A percentile compares a stretch with the other conserved stretches of the same genome.
Conservation (phyloP, 2,888 invertebrate species). For the Temnothorax ravouxi region DNA sequence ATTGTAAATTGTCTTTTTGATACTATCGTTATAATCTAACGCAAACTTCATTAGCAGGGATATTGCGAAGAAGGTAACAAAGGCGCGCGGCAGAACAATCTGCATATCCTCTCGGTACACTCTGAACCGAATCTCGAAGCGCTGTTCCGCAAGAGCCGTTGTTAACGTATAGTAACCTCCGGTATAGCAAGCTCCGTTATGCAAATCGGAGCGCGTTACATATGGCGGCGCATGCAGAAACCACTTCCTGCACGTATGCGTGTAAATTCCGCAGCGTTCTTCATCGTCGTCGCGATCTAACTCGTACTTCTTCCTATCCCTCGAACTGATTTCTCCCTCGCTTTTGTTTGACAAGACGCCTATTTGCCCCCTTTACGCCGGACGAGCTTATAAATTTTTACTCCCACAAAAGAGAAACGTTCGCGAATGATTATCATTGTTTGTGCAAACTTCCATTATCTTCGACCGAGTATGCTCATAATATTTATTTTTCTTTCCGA, state of each 20-base stretch:
- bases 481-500: constrained; percentile 18
- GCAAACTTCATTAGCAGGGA: constrained; percentile 17
- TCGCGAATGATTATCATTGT: constrained; percentile 12
- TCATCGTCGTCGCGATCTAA: constrained; percentile 41
- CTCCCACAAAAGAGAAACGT: not conserved
- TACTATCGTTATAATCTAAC: constrained; percentile 20
- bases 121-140: constrained; percentile 28
- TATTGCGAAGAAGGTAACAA: constrained; percentile 29
- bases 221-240: constrained; percentile 32
- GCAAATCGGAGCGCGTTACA: constrained; percentile 50
- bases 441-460: constrained; percentile 35
- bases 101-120: constrained; percentile 26
- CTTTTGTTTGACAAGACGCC: not conserved
- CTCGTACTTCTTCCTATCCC: not conserved
- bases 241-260: constrained; percentile 45
- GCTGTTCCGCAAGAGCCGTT: constrained; percentile 43
- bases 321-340: not conserved
- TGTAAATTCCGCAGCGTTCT: constrained; percentile 26
- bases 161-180: constrained; percentile 40
- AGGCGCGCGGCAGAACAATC: constrained; percentile 21
- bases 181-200: constrained; percentile 40
- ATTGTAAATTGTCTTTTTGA: constrained; percentile 1
- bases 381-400: constrained; percentile 24
- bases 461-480: not conserved
- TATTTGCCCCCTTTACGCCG: not conserved